Conservation (phyloP, 1,140 invertebrate genomes). For the Cydia fagiglandana region DNA sequence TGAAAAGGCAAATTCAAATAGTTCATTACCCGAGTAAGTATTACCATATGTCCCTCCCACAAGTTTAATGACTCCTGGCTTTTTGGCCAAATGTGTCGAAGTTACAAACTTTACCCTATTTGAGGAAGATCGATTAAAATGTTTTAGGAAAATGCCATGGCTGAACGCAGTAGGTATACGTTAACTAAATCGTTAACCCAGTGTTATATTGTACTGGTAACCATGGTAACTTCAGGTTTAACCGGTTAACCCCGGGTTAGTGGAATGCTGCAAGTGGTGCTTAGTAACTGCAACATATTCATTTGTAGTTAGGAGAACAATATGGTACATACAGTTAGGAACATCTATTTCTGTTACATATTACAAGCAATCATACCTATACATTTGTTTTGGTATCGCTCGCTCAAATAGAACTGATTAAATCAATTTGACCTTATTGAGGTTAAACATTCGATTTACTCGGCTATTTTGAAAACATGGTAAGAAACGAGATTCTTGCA, state of each 20-base stretch:
- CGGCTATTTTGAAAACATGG: slow-evolving; percentile 23
- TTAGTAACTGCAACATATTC: too few species aligned
- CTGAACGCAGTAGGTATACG: not conserved
- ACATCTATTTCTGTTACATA: not conserved
- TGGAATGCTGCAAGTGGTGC: too few species aligned
- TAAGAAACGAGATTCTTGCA: not conserved
- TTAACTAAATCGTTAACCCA: too few species aligned
- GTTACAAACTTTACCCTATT: not conserved
- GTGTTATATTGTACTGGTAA: too few species aligned
- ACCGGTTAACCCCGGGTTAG: too few species aligned
- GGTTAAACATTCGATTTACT: slow-evolving; percentile 23
- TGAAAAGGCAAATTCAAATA: not conserved
- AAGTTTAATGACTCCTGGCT: not conserved
- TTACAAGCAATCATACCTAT: not conserved
- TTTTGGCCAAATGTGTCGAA: slow-evolving; percentile 4
- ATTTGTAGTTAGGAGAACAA: too few species aligned
- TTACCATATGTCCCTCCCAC: slow-evolving; percentile 7
- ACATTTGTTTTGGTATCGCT: slow-evolving; percentile 1
- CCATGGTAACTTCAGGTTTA: too few species aligned
- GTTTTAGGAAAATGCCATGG: not conserved
- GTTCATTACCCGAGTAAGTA: not conserved
- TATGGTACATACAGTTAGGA: not conserved
- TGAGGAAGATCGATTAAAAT: not conserved
- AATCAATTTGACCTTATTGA: slow-evolving; percentile 31
- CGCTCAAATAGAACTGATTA: slow-evolving; percentile 13